Base-by-base conservation (phyloP, 2,797 vertebrate genomes). In the Fistularia tabacaria region DNA sequence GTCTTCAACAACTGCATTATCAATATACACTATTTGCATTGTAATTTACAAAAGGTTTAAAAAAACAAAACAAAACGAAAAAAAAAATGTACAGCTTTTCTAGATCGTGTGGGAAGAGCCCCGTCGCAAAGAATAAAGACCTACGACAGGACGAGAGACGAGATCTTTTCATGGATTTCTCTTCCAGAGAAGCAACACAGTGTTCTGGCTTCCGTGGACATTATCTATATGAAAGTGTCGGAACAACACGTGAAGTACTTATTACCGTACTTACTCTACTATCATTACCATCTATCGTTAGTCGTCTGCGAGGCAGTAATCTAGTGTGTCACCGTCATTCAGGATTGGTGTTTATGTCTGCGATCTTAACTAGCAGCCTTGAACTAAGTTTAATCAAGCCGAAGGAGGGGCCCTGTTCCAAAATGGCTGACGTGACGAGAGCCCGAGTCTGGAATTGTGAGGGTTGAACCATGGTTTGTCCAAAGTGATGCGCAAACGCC, bases 41-140 rank as follows among this genome's bases (percentile, higher is more conserved):
- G 91, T 81, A 73, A 81, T 83, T 89, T 83, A 85, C 85, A 85
- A 85, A 85, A 82, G 47, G 76, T 73, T 15, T 3, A 14, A 12
- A 41, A 25, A 25, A 25, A 25, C 25, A 25, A 25, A 25, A 25
- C 25, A 25, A 25, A 25, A 25, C 2, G 2, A 54, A 68, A 79
- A 82, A 92, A 93, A 92, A 92, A 92, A 90, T 94, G 91, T 94
- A 94, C 93, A 93, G 88, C 2, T 25, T 91, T 88, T 91, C 91
- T 91, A 88, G 90, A 91, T 92, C 93, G 91, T 93, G 93, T 90
- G 92, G 92, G 91, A 93, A 88, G 88, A 25, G 25, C 25, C 25
- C 25, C 25, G 53, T 86, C 91, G 92, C 92, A 94, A 93, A 92
- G 94, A 94, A 93, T 90, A 90, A 89, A 88, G 84, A 89, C 39